Conservation (phyloP, 1,140 invertebrate species). For the Microvelia longipes region DNA sequence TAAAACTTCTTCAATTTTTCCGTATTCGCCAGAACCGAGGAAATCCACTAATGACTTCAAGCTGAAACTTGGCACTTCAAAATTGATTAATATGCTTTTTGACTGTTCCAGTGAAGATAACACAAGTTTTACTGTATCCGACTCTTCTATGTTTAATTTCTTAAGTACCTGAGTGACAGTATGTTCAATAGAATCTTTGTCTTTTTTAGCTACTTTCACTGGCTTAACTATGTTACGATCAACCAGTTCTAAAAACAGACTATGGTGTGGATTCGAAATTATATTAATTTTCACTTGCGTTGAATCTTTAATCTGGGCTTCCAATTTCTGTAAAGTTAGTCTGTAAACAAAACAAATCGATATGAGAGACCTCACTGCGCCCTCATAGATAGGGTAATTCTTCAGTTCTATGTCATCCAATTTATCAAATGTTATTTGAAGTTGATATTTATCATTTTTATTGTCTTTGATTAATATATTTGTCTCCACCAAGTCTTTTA, state of each 20-base stretch:
- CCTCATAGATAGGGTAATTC: neutral
- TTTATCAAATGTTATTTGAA: neutral
- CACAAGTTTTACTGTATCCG: neutral
- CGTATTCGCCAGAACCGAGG: neutral
- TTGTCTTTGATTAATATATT: neutral
- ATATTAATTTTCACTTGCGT: neutral
- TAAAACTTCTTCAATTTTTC: neutral
- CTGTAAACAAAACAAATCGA: neutral
- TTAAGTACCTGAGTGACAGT: neutral
- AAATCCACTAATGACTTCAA: neutral
- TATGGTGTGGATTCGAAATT: neutral
- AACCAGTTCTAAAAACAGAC: neutral
- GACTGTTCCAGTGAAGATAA: neutral
- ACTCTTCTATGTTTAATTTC: neutral
- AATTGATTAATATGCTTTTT: neutral
- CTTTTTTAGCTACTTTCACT: neutral
- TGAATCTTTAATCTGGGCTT: neutral
- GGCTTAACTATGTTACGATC: neutral
- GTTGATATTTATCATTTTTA: neutral
- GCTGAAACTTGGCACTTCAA: neutral
- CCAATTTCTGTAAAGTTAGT: neutral
- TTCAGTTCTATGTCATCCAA: neutral
- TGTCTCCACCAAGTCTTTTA: neutral
- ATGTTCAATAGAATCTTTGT: neutral
- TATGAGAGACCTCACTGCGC: neutral